Conservation (phyloP, 1,140 invertebrate genomes). For the Amphibalanus amphitrite region DNA sequence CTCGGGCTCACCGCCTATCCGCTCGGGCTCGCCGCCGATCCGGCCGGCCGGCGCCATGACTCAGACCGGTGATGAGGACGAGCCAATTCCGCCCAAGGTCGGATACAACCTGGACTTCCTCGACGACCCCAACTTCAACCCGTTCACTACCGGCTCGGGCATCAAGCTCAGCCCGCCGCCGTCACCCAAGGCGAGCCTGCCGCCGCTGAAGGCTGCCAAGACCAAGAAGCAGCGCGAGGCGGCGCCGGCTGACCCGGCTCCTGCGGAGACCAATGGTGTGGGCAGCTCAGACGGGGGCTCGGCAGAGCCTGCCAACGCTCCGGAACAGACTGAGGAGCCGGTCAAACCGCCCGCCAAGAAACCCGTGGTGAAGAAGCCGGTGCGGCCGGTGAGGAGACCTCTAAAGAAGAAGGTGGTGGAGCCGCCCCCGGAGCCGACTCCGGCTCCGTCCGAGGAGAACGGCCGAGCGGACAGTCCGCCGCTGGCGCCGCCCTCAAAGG, state of each 20-base stretch:
- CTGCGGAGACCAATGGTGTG: neutral
- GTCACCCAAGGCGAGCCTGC: neutral
- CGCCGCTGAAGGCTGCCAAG: neutral
- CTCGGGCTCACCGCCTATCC: no score
- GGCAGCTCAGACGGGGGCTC: neutral
- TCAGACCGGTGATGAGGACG: conserved; percentile 7
- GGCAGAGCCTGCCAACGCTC: neutral
- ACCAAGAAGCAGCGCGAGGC: neutral
- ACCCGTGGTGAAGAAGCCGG: neutral
- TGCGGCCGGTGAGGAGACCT: neutral
- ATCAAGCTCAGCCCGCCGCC: neutral
- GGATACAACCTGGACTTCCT: conserved; percentile 17
- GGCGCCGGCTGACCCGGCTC: neutral
- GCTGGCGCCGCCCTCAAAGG: conserved; percentile 10
- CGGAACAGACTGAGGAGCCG: no score
- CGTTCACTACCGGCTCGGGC: conserved; percentile 9
- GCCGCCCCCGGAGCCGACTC: neutral
- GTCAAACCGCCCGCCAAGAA: neutral
- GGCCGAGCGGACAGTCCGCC: neutral
- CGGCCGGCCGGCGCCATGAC: neutral
- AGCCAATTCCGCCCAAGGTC: conserved; percentile 15
- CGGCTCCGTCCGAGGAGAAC: neutral
- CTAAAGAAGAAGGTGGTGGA: conserved; percentile 1
- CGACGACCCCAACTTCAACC: conserved; percentile 16
- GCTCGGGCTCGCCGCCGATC: neutral